phyloP scores from a whole-genome alignment of 2,113 vertebrate genomes.

The Canis aureus region DNA sequence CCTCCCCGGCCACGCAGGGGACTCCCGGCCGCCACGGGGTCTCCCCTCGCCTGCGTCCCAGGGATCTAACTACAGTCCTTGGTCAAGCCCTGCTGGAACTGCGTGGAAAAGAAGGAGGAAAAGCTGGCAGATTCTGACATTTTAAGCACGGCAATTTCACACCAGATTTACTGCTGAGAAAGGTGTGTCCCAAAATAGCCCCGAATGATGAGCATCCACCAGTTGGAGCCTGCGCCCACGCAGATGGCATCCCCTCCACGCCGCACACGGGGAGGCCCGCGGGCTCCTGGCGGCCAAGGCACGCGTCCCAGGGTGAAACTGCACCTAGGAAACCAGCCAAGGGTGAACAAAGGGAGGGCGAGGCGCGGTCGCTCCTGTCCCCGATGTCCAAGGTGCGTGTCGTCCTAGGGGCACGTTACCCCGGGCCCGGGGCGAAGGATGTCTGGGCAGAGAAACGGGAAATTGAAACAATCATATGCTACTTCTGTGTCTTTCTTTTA shows the following conservation, averaged over 20 bases:
- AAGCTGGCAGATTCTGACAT: not conserved
- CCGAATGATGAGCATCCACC: not conserved
- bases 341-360: not conserved
- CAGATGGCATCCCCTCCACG: not conserved
- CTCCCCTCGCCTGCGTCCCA: not conserved
- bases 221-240: not conserved
- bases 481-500: not conserved
- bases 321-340: not conserved
- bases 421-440: no score
- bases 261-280: not conserved
- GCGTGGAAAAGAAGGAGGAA: not conserved
- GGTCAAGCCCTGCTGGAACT: not conserved
- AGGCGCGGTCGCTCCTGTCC: accelerated
- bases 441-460: not conserved
- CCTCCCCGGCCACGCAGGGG: no score
- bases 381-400: not conserved
- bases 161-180: not conserved
- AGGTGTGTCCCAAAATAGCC: not conserved
- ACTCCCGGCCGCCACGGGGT: no score
- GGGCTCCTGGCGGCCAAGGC: not conserved
- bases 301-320: accelerated
- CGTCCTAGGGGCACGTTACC: accelerated
- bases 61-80: accelerated
- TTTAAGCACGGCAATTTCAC: not conserved
- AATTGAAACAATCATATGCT: not conserved